These are phyloP conservation scores for Balearica regulorum DNA, from an alignment of 2,797 vertebrate species.

Conservation along the genomic window DNA sequence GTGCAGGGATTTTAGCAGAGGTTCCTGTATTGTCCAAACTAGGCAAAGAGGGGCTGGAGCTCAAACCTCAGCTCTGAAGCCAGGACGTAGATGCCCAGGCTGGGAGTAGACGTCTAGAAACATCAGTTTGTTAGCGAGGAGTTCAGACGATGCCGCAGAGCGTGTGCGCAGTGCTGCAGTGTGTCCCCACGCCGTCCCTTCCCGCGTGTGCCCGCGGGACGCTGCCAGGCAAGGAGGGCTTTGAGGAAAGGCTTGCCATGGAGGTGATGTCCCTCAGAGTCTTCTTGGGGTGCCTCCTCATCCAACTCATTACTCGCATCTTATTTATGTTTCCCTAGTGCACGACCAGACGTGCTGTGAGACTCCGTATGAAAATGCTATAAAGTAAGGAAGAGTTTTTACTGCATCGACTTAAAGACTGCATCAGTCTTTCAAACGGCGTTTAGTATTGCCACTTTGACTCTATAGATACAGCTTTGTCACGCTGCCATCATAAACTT, in stretches of 20 bases:
- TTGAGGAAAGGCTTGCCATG: neutral
- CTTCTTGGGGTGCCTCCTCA: neutral
- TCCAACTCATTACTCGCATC: neutral
- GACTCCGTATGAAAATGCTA: conserved; percentile 9
- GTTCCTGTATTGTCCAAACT: neutral
- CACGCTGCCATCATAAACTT: conserved; percentile 39
- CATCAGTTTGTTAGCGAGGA: neutral
- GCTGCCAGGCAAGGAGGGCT: neutral
- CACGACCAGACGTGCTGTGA: neutral
- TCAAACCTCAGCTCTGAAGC: neutral
- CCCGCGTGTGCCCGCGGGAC: rapidly evolving
- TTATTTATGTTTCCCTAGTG: conserved; percentile 17
- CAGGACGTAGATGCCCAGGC: neutral
- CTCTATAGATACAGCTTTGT: conserved; percentile 30
- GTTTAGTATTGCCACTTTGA: conserved; percentile 41
- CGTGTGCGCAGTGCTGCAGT: rapidly evolving
- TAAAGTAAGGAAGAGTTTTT: conserved; percentile 18
- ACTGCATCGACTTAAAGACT: neutral
- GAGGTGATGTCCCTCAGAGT: neutral
- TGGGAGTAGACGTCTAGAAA: neutral
- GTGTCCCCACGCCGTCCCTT: neutral
- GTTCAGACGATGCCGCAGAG: neutral
- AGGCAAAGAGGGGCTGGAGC: neutral
- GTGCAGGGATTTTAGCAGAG: neutral
- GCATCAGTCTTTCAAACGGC: conserved; percentile 54